Percentiles rank a stretch among this genome's conserved stretches.
Evolutionary conservation across 2,888 invertebrate species (phyloP).

Genomic region (Epsilonema sp.): DNA sequence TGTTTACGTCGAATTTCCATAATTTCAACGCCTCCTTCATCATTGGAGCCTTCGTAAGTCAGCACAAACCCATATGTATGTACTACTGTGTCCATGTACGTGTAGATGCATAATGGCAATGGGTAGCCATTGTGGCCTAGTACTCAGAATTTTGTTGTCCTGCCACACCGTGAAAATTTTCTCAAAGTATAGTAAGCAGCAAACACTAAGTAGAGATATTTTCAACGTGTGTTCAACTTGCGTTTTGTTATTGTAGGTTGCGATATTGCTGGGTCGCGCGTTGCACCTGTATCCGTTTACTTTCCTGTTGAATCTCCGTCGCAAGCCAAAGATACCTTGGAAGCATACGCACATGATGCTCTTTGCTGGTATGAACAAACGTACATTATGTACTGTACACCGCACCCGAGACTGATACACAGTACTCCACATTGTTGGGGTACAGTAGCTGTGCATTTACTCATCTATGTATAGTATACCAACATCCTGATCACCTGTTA

Average conservation of each 20-base stretch:
- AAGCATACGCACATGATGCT: conserved; percentile 96
- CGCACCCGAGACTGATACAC: no score
- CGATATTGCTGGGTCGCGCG: conserved; percentile 69
- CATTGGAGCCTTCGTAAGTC: neutral
- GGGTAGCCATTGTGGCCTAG: no score
- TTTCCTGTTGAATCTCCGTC: conserved; percentile 68
- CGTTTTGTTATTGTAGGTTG: conserved; percentile 43
- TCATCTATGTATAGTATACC: no score
- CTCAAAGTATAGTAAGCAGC: neutral
- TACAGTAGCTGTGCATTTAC: no score
- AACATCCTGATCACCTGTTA: no score
- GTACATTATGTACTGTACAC: no score
- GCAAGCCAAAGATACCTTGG: conserved; percentile 68
- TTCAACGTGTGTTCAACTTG: no score
- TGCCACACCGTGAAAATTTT: no score
- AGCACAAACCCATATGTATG: neutral
- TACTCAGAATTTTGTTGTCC: no score
- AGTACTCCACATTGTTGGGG: no score
- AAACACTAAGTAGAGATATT: conserved; percentile 3
- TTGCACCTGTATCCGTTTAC: conserved; percentile 78
- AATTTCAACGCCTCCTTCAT: conserved; percentile 47
- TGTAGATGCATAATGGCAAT: no score
- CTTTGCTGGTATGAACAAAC: conserved; percentile 59
- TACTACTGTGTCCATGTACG: neutral
- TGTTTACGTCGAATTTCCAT: conserved; percentile 90